Base-by-base conservation (phyloP, 2,888 invertebrate species). In the Pseudanteris insignis region DNA sequence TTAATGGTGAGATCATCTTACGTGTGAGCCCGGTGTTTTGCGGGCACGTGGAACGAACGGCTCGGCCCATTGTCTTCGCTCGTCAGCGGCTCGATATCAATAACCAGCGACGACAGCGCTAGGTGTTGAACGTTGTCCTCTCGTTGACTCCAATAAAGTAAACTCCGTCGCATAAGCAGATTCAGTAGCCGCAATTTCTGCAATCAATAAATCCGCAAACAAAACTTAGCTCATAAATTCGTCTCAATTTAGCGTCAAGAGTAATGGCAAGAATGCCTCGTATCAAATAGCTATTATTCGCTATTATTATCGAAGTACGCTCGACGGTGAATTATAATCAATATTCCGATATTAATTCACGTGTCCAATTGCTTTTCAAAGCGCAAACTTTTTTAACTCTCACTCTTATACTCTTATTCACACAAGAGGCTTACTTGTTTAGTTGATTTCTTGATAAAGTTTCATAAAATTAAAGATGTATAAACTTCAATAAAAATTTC, bases 181-280 rank as follows among this genome's bases (percentile, higher is more conserved):
- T 81, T 79, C 25, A 83, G 69, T 24, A 78, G 67, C 24, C 77
- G 67, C 11, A 81, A 72, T 70, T 79, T 81, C 81, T 81, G 69
- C 7, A 71, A 72, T 64, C 47, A 48, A 53, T 63, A 53, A 46
- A 46, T 32, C 30, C 46, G 29, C 41, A 29, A 32, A 26, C 14
- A 26, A 46, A 58, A 58, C 58, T 58, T 51, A 41, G 21, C 40
- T 41, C 51, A 36, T 59, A 59, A 59, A 59, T 59, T 47, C 36
- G 32, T 34, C 33, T 10, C 51, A 38, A 50, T 58, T 44, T 50
- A 43, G n/a, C 50, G 43, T 50, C 21, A 38, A 57, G 48, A 58
- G 50, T 58, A 58, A 44, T 58, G 43, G 43, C 58, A 50, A 58
- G 44, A 58, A 58, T 44, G 29, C 28, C 33, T 33, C 29, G 44